Conservation (phyloP, 2,113 vertebrate species). For the Chlorocebus sabaeus region DNA sequence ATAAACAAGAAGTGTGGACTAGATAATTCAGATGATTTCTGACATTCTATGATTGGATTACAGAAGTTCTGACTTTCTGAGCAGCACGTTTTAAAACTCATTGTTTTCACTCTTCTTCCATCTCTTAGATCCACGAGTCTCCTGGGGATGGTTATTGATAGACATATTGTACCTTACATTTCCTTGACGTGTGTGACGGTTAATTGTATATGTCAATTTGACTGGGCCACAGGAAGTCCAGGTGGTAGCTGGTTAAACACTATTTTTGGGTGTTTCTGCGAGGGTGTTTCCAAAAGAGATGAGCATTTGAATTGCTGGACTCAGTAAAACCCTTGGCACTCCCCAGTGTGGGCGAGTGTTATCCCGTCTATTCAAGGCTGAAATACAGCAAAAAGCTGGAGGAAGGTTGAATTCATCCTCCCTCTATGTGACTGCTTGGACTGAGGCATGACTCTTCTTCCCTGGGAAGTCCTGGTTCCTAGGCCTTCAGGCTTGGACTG, state of each 20-base stretch:
- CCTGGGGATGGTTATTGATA: neutral
- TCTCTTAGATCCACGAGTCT: rapidly evolving
- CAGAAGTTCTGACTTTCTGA: neutral
- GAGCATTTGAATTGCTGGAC: neutral
- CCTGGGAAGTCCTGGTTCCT: neutral
- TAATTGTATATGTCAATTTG: neutral
- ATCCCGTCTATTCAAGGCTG: neutral
- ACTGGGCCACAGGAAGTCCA: neutral
- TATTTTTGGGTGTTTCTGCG: neutral
- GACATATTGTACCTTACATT: neutral
- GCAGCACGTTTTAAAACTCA: neutral
- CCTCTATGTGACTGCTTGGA: neutral
- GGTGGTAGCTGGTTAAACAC: neutral
- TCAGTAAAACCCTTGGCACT: neutral
- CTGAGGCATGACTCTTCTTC: neutral
- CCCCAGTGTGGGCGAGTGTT: too few species aligned
- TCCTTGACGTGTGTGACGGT: neutral
- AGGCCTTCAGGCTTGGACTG: neutral
- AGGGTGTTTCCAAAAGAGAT: neutral
- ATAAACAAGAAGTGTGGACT: neutral
- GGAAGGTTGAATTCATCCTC: neutral
- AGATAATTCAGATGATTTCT: neutral
- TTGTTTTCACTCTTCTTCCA: neutral
- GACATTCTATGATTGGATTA: neutral
- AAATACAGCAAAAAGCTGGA: neutral